Evolutionary conservation across 2,113 vertebrate species (phyloP), one percentile per base, ranked within the genome.

Genomic region (Phocoena sinus): DNA sequence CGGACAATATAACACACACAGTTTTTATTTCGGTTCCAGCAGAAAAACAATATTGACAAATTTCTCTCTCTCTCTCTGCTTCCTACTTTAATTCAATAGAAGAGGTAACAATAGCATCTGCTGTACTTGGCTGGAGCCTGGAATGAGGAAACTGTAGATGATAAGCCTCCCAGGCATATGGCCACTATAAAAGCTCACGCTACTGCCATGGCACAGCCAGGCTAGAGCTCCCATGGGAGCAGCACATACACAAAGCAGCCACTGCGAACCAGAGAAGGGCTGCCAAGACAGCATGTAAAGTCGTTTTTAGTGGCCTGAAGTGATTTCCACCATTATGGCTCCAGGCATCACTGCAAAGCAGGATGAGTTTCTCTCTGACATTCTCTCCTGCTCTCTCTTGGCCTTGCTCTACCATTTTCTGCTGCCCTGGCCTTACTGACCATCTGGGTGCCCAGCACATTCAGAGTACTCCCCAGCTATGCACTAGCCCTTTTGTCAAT

Each of bases 21-120:
- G 91, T 50, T 82, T 97, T 97, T 94, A 96, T 95, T 98, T 89
- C 15, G 4, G 82, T 85, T 98, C 76, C 87, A 97, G 94, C 82
- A 95, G 90, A 89, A 60, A 74, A 97, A 53, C 17, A 74, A 67
- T 83, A 97, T 28, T 58, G 96, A 56, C 85, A 90, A 89, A 95
- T 96, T 88, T 92, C 91, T 84, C 81, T 97, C 74, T 95, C 82
- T 95, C 82, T 92, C 85, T 93, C 63, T 96, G 89, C 91, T 76
- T 86, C 94, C 94, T 31, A 93, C 56, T 97, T 77, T 88, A 97
- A 97, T 92, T 94, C 94, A 87, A 84, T 89, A 80, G 56, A 84
- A 41, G 97, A 93, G 83, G n/a, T 79, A 97, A 81, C 44, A 96
- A 81, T 15, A 96, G 65, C 74, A 86, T 97, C 70, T 58, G 33